Evolutionary conservation across 2,113 vertebrate genomes (phyloP).

Genomic region (Anoura caudifer): DNA sequence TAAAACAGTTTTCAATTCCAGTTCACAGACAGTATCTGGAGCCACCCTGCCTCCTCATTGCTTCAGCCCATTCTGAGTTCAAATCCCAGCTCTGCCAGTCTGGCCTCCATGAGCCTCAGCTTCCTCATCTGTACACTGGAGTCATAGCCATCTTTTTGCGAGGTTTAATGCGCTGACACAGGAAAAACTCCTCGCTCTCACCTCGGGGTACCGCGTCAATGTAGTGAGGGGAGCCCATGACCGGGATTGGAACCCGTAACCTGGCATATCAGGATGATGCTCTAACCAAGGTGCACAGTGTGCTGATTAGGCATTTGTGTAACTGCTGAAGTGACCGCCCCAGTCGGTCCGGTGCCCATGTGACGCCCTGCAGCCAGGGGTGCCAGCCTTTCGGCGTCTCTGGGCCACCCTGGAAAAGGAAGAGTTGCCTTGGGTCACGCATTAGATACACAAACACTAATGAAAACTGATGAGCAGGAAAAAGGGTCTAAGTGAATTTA

Average conservation of each 20-base stretch:
- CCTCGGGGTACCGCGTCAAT: not conserved
- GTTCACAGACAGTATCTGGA: not conserved
- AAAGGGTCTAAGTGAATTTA: no score
- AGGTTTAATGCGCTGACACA: rapidly evolving
- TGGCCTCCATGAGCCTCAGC: not conserved
- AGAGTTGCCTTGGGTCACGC: no score
- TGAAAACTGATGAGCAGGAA: no score
- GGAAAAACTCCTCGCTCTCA: not conserved
- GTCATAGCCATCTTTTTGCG: not conserved
- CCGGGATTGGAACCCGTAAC: no score
- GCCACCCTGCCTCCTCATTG: not conserved
- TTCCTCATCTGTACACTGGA: not conserved
- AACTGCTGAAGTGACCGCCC: not conserved
- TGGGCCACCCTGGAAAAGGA: no score
- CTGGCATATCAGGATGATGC: no score
- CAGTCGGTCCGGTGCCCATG: not conserved
- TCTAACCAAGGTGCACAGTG: not conserved
- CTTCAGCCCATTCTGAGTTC: not conserved
- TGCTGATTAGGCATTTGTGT: not conserved
- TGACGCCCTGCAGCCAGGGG: not conserved
- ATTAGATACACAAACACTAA: no score
- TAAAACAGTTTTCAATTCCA: not conserved
- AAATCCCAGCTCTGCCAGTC: not conserved
- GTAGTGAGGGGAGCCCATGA: not conserved
- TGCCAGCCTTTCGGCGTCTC: no score